phyloP scores from a whole-genome alignment of 2,113 vertebrate species.

The Podarcis muralis region DNA sequence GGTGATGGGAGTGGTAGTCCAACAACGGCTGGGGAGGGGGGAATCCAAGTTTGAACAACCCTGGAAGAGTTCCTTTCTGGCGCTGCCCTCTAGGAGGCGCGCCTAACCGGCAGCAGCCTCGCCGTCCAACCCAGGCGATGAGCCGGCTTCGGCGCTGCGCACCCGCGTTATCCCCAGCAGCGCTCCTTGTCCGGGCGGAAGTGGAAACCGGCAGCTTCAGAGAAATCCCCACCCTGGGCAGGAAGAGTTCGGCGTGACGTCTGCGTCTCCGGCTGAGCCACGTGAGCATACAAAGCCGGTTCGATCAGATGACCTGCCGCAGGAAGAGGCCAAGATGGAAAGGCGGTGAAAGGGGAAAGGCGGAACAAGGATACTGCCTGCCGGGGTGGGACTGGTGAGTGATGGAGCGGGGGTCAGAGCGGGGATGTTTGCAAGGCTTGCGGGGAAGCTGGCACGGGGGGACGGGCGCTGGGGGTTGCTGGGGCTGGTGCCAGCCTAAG shows the following conservation, averaged over 20 bases:
- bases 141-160: too few species aligned
- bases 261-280: not conserved
- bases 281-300: constrained; percentile 7
- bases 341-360: constrained; percentile 2
- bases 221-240: not conserved
- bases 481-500: not conserved
- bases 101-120: not conserved
- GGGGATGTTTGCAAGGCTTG: not conserved
- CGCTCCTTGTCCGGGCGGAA: not conserved
- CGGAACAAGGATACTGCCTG: not conserved
- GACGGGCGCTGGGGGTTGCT: not conserved
- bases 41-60: not conserved
- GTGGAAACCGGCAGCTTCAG: not conserved
- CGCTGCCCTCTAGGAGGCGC: not conserved
- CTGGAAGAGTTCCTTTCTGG: not conserved
- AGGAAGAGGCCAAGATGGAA: constrained; percentile 10
- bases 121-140: not conserved
- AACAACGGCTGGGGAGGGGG: too few species aligned
- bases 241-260: not conserved
- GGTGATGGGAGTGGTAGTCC: too few species aligned
- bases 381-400: not conserved
- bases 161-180: accelerated
- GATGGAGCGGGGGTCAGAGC: too few species aligned
- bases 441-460: not conserved
- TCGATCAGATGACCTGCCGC: not conserved